Evolutionary conservation across 2,113 vertebrate species (phyloP).

Genomic region (Eulemur macaco): DNA sequence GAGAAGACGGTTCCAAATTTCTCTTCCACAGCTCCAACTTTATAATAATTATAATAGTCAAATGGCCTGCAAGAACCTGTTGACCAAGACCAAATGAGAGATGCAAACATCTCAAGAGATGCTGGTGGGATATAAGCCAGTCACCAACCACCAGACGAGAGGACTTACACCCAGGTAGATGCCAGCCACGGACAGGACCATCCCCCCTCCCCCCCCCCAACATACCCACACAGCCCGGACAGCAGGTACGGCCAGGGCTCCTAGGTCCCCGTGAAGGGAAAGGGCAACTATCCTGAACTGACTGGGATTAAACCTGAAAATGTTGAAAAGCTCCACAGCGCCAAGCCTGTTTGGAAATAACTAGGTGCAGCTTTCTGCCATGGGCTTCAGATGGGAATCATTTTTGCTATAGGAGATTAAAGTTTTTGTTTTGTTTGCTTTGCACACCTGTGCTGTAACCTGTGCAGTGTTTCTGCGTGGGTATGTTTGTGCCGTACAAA

Average conservation of each 20-base stretch:
- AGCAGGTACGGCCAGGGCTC: neutral
- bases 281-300: neutral
- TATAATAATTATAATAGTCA: neutral
- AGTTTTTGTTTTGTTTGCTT: neutral
- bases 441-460: neutral
- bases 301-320: neutral
- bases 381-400: neutral
- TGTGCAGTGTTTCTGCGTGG: neutral
- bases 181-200: neutral
- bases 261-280: neutral
- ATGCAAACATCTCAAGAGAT: neutral
- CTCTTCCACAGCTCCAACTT: neutral
- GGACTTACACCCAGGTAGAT: neutral
- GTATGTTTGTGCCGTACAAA: neutral
- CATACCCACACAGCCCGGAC: neutral
- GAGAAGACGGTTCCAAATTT: neutral
- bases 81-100: neutral
- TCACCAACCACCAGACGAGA: neutral
- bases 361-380: neutral
- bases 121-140: neutral
- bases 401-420: neutral
- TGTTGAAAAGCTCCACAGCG: neutral
- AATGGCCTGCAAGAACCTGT: neutral
- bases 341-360: neutral
- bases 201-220: accelerated